Conservation (phyloP, 2,888 invertebrate genomes). For the Notodonta ziczac region DNA sequence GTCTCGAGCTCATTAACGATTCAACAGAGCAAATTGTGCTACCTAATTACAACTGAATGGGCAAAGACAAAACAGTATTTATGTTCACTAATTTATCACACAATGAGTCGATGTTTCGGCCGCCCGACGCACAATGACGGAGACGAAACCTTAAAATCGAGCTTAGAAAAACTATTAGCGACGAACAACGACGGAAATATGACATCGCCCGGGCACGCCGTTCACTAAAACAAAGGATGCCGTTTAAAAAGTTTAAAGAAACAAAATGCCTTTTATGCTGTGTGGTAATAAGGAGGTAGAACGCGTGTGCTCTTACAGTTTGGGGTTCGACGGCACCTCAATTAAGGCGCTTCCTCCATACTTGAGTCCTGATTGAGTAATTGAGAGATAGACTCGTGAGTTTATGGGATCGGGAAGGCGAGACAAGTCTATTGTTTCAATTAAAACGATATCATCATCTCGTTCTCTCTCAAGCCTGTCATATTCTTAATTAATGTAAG, state of each 20-base stretch:
- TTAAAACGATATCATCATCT: slow-evolving; percentile 2
- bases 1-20: slow-evolving; percentile 73
- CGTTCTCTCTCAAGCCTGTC: not conserved
- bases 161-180: slow-evolving; percentile 73
- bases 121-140: slow-evolving; percentile 58
- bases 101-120: slow-evolving; percentile 78
- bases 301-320: not conserved
- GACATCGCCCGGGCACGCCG: slow-evolving; percentile 64
- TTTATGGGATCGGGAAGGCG: not conserved
- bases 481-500: not conserved
- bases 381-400: slow-evolving; percentile 24
- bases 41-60: slow-evolving; percentile 81
- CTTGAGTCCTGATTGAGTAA: slow-evolving; percentile 33
- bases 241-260: slow-evolving; percentile 69
- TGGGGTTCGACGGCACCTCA: slow-evolving; percentile 37
- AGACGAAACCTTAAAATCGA: slow-evolving; percentile 69
- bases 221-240: slow-evolving; percentile 64
- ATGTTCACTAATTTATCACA: slow-evolving; percentile 82
- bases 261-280: slow-evolving; percentile 74
- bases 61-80: slow-evolving; percentile 80
- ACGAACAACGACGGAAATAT: slow-evolving; percentile 63
- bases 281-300: slow-evolving; percentile 61
- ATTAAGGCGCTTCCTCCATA: slow-evolving; percentile 36
- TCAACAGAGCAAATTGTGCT: slow-evolving; percentile 82
- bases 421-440: not conserved